Conservation (phyloP, 2,797 vertebrate species). For the Hemitrygon akajei region DNA sequence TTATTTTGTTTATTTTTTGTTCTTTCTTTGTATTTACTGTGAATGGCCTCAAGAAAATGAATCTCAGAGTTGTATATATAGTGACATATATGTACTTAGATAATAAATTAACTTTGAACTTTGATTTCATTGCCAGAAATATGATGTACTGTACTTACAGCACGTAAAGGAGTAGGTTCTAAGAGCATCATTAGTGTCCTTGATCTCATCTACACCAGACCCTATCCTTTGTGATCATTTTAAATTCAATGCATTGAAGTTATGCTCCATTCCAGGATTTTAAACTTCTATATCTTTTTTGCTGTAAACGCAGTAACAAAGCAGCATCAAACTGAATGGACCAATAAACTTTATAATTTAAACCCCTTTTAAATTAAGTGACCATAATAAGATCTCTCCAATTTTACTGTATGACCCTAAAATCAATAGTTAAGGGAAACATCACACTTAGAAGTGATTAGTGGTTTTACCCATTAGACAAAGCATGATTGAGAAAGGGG, state of each 20-base stretch:
- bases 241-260: neutral
- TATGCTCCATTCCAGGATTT: neutral
- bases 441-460: constrained; percentile 20
- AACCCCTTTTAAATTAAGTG: constrained; percentile 21
- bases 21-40: too few relatives aligned
- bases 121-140: too few relatives aligned
- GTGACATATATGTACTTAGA: too few relatives aligned
- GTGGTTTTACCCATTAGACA: constrained; percentile 16
- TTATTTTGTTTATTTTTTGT: too few relatives aligned
- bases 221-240: neutral
- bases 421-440: constrained; percentile 20
- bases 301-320: neutral
- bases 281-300: neutral
- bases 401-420: constrained; percentile 3
- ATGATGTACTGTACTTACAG: neutral
- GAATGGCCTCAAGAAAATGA: too few relatives aligned
- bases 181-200: neutral
- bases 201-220: neutral
- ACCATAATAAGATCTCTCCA: constrained; percentile 17
- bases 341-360: constrained; percentile 5
- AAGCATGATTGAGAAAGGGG: neutral
- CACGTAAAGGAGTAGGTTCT: neutral
- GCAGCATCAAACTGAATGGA: neutral
- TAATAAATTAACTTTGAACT: too few relatives aligned
- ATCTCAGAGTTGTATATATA: too few relatives aligned